A percentile compares a stretch with the other conserved stretches of the same genome.
phyloP scores from a whole-genome alignment of 1,140 invertebrate species.

The Chlorops oryzae region DNA sequence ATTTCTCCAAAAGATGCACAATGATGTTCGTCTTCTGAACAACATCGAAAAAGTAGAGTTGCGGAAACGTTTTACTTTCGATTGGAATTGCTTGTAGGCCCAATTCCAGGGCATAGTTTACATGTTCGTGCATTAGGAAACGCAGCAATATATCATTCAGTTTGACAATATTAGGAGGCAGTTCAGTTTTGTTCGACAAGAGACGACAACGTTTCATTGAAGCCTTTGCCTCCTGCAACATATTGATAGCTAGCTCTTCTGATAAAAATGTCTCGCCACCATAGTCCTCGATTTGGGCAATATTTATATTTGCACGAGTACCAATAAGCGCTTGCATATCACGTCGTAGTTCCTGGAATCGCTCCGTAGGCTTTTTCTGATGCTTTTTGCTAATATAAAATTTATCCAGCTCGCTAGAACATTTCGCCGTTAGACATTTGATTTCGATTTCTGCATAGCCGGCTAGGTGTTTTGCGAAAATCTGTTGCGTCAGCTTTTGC shows the following conservation, averaged over 20 bases:
- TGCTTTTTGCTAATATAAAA: constrained; percentile 95
- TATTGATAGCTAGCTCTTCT: constrained; percentile 89
- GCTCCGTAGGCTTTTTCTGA: constrained; percentile 76
- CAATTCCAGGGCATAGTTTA: constrained; percentile 93
- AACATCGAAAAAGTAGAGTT: constrained; percentile 92
- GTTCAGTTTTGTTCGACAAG: constrained; percentile 73
- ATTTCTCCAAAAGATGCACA: constrained; percentile 91
- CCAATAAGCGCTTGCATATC: constrained; percentile 92
- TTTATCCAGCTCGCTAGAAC: constrained; percentile 64
- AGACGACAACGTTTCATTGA: constrained; percentile 84
- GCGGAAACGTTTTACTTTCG: constrained; percentile 63
- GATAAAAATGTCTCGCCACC: constrained; percentile 96
- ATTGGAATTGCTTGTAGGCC: constrained; percentile 87
- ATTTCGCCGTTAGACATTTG: constrained; percentile 70
- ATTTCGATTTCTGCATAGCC: constrained; percentile 68
- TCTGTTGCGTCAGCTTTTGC: constrained; percentile 72
- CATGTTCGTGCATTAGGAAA: constrained; percentile 83
- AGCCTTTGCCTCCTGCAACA: constrained; percentile 86
- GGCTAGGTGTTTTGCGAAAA: constrained; percentile 75
- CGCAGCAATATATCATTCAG: constrained; percentile 84
- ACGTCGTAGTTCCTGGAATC: constrained; percentile 85
- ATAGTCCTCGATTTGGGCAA: constrained; percentile 90
- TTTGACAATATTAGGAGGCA: constrained; percentile 72
- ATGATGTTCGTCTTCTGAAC: constrained; percentile 93
- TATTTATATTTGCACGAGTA: constrained; percentile 85